Evolutionary conservation across 1,140 invertebrate genomes (phyloP), one percentile per base, ranked within the genome.

Genomic region (Drosophila pseudoananassae): DNA sequence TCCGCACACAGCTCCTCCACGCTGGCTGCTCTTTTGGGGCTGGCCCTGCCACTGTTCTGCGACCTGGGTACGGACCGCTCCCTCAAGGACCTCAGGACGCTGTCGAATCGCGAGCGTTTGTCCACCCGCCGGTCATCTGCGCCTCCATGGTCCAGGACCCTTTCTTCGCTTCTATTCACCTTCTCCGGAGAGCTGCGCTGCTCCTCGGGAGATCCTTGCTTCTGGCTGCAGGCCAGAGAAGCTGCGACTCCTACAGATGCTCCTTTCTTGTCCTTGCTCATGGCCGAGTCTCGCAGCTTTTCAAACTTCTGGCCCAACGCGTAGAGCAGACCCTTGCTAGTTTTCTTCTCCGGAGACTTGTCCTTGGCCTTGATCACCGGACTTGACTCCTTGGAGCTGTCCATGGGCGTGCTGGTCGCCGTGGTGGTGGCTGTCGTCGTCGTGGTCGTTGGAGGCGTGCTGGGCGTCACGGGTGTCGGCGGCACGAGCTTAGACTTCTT

Each of bases 291-390:
- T 1, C 93, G 84, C 17, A 95, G 92, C 85, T 94, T 95, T 83
- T 95, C 94, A 81, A 95, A 93, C 87, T 95, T 95, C 66, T 95
- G 94, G 9, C 94, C 94, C 68, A 95, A 93, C 0, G 94, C 93
- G 76, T 88, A 92, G 53, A 85, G 92, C 63, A 90, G 68, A 60
- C 78, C 83, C 55, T 91, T 92, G 89, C 81, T 89, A 69, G 75
- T 46, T 66, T 89, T 92, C 69, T 91, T 93, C 63, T 80, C 89
- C 0, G 74, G 90, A 20, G 78, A 77, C 60, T 76, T 92, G 60
- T 65, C 84, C 80, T 85, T 91, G 14, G 47, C 77, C 58, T 76
- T 69, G 3, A 80, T 78, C 12, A 72, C 57, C 0, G 76, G 78
- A 72, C 74, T 92, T 0, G 80, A 90, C 50, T 92, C 88, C 53